Evolutionary conservation across 2,797 vertebrate genomes (phyloP).

Genomic region (Aselliscus stoliczkanus): DNA sequence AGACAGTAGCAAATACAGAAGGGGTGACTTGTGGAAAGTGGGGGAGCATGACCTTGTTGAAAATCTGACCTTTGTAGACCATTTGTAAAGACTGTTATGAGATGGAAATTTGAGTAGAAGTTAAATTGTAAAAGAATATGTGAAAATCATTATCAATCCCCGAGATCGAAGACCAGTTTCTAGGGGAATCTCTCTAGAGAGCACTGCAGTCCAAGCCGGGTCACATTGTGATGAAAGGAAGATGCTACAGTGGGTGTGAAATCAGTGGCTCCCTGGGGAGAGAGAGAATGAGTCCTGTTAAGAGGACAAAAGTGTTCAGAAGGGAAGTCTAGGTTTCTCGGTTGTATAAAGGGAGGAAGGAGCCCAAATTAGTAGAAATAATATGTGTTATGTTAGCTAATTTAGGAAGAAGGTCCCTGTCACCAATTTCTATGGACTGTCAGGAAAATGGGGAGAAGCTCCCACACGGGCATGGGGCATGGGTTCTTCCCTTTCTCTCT

Average conservation of each 20-base stretch:
- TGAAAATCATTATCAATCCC: not conserved
- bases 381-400: not conserved
- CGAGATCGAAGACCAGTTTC: not conserved
- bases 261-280: not conserved
- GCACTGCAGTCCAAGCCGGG: rapidly evolving
- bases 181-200: not conserved
- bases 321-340: not conserved
- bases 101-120: not conserved
- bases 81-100: no score
- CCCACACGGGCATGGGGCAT: not conserved
- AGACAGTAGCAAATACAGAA: not conserved
- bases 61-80: not conserved
- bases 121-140: not conserved
- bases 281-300: not conserved
- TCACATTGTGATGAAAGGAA: not conserved
- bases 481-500: not conserved
- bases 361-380: not conserved
- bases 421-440: not conserved
- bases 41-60: not conserved
- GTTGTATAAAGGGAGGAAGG: not conserved
- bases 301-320: not conserved
- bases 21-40: not conserved
- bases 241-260: not conserved
- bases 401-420: not conserved
- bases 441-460: not conserved